These are phyloP conservation scores for Leptinotarsa juncta DNA, from an alignment of 2,888 invertebrate species.

Conservation along the genomic window DNA sequence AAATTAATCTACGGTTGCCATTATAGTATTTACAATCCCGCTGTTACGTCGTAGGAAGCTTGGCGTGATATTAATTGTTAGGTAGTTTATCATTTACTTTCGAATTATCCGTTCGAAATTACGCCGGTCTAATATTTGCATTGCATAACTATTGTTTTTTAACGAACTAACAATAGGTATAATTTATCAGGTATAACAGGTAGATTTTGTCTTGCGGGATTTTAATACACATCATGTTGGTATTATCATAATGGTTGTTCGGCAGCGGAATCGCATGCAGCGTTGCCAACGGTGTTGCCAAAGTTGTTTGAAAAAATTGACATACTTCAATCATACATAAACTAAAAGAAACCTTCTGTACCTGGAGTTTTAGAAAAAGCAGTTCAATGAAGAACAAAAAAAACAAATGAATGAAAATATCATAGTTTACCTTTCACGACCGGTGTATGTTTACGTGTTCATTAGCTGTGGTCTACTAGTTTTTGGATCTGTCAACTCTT, in stretches of 20 bases:
- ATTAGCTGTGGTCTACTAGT: no score
- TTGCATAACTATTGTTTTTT: slow-evolving; percentile 38
- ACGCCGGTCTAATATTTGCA: slow-evolving; percentile 34
- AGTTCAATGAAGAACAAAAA: no score
- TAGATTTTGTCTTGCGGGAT: slow-evolving; percentile 22
- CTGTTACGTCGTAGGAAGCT: slow-evolving; percentile 41
- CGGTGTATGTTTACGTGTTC: no score
- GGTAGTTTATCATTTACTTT: slow-evolving; percentile 43
- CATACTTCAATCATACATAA: no score
- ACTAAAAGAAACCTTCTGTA: no score
- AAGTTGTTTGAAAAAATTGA: no score
- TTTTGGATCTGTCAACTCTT: no score
- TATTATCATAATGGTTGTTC: slow-evolving; percentile 9
- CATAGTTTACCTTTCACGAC: no score
- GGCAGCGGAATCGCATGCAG: background rate
- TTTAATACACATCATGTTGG: slow-evolving; percentile 16
- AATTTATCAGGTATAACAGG: slow-evolving; percentile 40
- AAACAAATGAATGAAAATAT: no score
- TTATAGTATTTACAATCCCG: slow-evolving; percentile 40
- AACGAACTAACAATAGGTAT: slow-evolving; percentile 35
- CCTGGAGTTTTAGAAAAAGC: no score
- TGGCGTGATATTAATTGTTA: slow-evolving; percentile 44
- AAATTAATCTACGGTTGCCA: slow-evolving; percentile 37
- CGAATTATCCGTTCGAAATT: slow-evolving; percentile 36
- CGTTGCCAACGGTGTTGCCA: background rate